Evolutionary conservation across 2,113 vertebrate genomes (phyloP), one percentile per base, ranked within the genome.

Genomic region (Hyperopisus bebe): DNA sequence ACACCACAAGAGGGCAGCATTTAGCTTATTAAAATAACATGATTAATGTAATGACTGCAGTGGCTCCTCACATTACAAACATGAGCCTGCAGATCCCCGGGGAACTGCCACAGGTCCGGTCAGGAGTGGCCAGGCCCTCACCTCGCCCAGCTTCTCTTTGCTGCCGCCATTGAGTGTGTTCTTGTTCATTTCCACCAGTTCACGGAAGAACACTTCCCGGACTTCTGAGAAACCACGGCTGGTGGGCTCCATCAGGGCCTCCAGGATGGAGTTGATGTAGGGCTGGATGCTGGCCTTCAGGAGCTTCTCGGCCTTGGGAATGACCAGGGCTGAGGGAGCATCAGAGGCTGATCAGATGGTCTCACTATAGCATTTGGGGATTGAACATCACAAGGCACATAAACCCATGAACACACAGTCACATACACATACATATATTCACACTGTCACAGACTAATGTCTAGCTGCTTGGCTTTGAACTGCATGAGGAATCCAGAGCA

Each of bases 171-270:
- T 99, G 82, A 99, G 91, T 0, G 97, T 94, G 44, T 98, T 99
- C 96, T 98, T 96, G 96, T 97, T 99, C 95, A 99, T 96, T 92
- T 99, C 97, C 0, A 98, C 98, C 88, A 98, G 94, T 93, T 99
- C 98, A 90, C 95, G 96, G 95, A 98, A 98, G 96, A 99, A 97
- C 27, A 99, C 93, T 0, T 99, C 98, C 3, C 98, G 93, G 86
- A 97, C 97, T 94, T 99, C 98, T 0, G 97, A 94, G 84, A 99
- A 99, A 84, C 98, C 98, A 90, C 98, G 95, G 94, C 98, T 99
- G 0, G 97, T 99, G 92, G 98, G 98, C 82, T 96, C 96, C 98
- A 99, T 99, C 94, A 99, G 95, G 9, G 97, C 98, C 74, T 99
- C 98, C 94, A 99, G 96, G 94, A 99, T 99, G 93, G 98, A 99